Percentiles rank a stretch among this genome's conserved stretches.
Conservation (phyloP, 2,797 vertebrate species). For the Huso huso region DNA sequence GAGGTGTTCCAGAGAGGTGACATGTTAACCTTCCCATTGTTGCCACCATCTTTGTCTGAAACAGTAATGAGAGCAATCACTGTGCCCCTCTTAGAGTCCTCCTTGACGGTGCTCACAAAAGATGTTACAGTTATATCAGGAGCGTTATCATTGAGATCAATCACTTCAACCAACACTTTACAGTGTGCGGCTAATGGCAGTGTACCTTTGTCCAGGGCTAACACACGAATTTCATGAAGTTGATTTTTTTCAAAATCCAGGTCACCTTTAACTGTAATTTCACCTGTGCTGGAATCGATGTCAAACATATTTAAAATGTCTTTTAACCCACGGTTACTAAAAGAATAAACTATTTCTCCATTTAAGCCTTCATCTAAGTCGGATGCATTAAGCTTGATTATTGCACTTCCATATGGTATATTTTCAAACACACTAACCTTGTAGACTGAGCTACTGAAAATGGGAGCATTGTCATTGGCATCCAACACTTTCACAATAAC, state of each 20-base stretch:
- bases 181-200: constrained; percentile 38
- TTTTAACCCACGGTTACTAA: constrained; percentile 72
- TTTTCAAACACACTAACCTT: constrained; percentile 65
- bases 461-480: constrained; percentile 70
- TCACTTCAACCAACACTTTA: constrained; percentile 75
- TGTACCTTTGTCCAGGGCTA: constrained; percentile 67
- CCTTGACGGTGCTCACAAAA: constrained; percentile 64
- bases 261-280: constrained; percentile 67
- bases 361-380: constrained; percentile 78
- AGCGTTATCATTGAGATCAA: constrained; percentile 77
- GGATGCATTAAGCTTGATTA: constrained; percentile 68
- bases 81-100: constrained; percentile 66
- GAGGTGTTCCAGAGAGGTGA: constrained; percentile 50
- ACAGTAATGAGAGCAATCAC: constrained; percentile 82
- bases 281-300: constrained; percentile 62
- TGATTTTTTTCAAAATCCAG: constrained; percentile 74
- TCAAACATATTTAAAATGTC: constrained; percentile 62
- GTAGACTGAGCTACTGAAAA: constrained; percentile 62
- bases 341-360: constrained; percentile 67
- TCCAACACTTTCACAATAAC: constrained; percentile 71
- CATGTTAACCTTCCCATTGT: constrained; percentile 68
- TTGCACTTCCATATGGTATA: constrained; percentile 42
- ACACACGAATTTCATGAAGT: constrained; percentile 74
- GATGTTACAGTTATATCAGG: constrained; percentile 76
- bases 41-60: constrained; percentile 71